Evolutionary conservation across 1,140 invertebrate species (phyloP), one percentile per base, ranked within the genome.

Genomic region (Frieseomelitta varia): DNA sequence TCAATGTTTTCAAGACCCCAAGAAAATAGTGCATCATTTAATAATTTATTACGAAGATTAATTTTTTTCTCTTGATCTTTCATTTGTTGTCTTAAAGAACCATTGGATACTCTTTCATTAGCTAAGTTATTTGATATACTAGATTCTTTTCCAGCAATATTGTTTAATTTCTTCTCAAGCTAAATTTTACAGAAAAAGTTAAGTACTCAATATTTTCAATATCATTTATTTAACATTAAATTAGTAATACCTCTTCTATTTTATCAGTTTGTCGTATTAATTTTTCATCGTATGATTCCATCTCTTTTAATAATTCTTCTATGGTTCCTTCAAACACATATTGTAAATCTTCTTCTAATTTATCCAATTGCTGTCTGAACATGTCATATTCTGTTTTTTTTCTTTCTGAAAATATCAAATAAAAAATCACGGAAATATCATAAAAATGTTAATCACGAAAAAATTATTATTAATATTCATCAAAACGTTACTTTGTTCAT

Each of bases 301-400:
- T 96, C 88, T 95, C 95, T 63, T 96, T 90, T 69, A 96, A 93
- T 58, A 98, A 95, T 78, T 97, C 96, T 68, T 95, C 94, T 86
- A 96, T 95, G 58, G 96, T 94, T 11, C 96, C 96, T 88, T 96
- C 91, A 92, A 96, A 97, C 63, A 97, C 91, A 72, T 95, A 94
- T 82, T 96, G 95, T 84, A 97, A 96, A 53, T 91, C 94, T 86
- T 95, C 94, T 90, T 95, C 94, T 61, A 96, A 89, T 85, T 95
- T 95, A 81, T 95, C 80, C 77, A 96, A 93, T 91, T 95, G 95
- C 68, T 94, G 93, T 81, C 94, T 92, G 72, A 93, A 88, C 85
- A 95, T 85, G 92, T 95, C 89, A 93, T 92, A 93, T 92, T 96
- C 91, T 61, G 94, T 90, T 84, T 91, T 91, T 67, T 93, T 91